A percentile compares a stretch with the other conserved stretches of the same genome.
These are phyloP conservation scores for Montipora cactus DNA, from an alignment of 64 coral and sea anemone genomes.

Conservation along the genomic window DNA sequence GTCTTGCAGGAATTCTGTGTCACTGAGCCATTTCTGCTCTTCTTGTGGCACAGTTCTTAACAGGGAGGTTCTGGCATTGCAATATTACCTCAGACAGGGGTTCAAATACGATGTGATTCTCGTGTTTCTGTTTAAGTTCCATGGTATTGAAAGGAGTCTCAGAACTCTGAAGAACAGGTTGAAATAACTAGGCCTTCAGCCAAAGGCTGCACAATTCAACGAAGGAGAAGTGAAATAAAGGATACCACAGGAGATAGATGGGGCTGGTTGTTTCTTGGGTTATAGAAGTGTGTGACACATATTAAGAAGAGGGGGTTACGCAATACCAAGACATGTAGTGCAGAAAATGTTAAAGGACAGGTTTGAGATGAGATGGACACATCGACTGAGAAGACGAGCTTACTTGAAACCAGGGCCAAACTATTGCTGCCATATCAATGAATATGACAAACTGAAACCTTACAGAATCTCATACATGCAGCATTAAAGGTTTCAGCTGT, in stretches of 20 bases:
- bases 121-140: slow-evolving; percentile 40
- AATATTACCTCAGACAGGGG: slow-evolving; percentile 59
- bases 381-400: not conserved
- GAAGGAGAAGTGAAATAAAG: slow-evolving; percentile 39
- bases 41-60: slow-evolving; percentile 11
- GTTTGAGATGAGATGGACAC: slow-evolving; percentile 27
- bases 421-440: slow-evolving; percentile 30
- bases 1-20: slow-evolving; percentile 4
- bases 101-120: slow-evolving; percentile 53
- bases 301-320: slow-evolving; percentile 56
- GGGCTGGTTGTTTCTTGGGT: slow-evolving; percentile 59
- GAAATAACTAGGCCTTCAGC: slow-evolving; percentile 56
- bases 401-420: slow-evolving; percentile 32
- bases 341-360: slow-evolving; percentile 42
- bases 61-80: slow-evolving; percentile 6
- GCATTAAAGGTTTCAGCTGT: slow-evolving; percentile 41
- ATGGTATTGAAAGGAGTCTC: slow-evolving; percentile 64
- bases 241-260: slow-evolving; percentile 64
- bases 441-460: slow-evolving; percentile 20
- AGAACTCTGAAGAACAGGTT: slow-evolving; percentile 53
- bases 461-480: slow-evolving; percentile 7
- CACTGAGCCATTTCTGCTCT: slow-evolving; percentile 5
- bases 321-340: slow-evolving; percentile 53
- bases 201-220: slow-evolving; percentile 63
- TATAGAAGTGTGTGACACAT: slow-evolving; percentile 64